These are phyloP conservation scores for Meliscaeva auricollis DNA, from an alignment of 2,888 invertebrate genomes.

Conservation along the genomic window DNA sequence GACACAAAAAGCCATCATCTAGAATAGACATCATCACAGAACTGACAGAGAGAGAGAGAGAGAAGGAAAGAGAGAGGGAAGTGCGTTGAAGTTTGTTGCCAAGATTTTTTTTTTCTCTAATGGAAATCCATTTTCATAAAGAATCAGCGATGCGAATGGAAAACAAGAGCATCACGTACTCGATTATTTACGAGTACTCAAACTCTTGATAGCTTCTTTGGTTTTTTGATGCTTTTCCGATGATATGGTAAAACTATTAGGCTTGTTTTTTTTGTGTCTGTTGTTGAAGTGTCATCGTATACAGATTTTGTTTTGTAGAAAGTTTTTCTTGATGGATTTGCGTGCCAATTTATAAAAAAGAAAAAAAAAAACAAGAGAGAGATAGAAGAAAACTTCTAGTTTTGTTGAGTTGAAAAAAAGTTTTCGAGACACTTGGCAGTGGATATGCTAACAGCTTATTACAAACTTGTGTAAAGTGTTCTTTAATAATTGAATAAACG, in stretches of 20 bases:
- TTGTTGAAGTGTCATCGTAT: constrained; percentile 56
- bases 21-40: neutral
- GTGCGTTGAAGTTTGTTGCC: constrained; percentile 44
- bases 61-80: constrained; percentile 2
- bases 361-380: neutral
- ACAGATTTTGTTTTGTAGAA: neutral
- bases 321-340: constrained; percentile 3
- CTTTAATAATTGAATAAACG: constrained; percentile 14
- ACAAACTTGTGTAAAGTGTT: constrained; percentile 12
- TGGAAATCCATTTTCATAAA: constrained; percentile 42
- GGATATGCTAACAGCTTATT: neutral
- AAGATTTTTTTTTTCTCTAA: constrained; percentile 42
- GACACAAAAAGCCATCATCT: neutral
- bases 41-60: neutral
- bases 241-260: constrained; percentile 63
- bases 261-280: neutral
- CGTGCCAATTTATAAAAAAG: neutral
- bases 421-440: neutral
- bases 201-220: constrained; percentile 50
- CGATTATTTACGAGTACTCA: neutral
- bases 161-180: constrained; percentile 28
- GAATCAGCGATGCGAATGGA: constrained; percentile 24
- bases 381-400: neutral
- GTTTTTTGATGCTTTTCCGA: constrained; percentile 38
- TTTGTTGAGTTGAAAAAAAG: neutral